phyloP scores from a whole-genome alignment of 2,888 invertebrate species.

The Aethes cnicana region DNA sequence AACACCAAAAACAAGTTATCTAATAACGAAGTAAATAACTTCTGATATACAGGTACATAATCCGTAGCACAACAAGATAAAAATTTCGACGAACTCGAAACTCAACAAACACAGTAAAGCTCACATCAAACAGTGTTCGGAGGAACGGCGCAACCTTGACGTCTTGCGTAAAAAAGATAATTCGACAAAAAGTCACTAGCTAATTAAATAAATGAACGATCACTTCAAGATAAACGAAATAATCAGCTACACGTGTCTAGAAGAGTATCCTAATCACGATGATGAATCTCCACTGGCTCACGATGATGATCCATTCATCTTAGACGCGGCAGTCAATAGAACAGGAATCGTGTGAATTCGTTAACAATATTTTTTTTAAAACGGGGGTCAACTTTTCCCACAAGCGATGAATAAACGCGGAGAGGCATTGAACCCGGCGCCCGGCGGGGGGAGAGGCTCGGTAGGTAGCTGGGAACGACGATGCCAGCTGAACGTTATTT shows the following conservation, averaged over 20 bases:
- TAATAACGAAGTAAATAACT: slow-evolving; percentile 58
- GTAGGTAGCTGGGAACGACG: slow-evolving; percentile 82
- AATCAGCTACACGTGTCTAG: slow-evolving; percentile 12
- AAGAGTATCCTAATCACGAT: slow-evolving; percentile 6
- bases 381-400: slow-evolving; percentile 82
- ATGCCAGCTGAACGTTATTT: slow-evolving; percentile 83
- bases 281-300: slow-evolving; percentile 16
- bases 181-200: slow-evolving; percentile 37
- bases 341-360: slow-evolving; percentile 77
- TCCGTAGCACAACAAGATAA: slow-evolving; percentile 70
- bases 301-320: slow-evolving; percentile 43
- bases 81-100: slow-evolving; percentile 70
- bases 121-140: slow-evolving; percentile 67
- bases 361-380: slow-evolving; percentile 78
- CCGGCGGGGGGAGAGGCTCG: slow-evolving; percentile 73
- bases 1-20: slow-evolving; percentile 53
- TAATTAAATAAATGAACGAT: slow-evolving; percentile 11
- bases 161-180: slow-evolving; percentile 53
- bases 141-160: slow-evolving; percentile 67
- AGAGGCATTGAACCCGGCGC: slow-evolving; percentile 82
- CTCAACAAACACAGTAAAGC: slow-evolving; percentile 73
- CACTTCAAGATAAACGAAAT: slow-evolving; percentile 9
- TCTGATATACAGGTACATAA: slow-evolving; percentile 62
- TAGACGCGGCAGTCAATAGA: slow-evolving; percentile 65
- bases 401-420: slow-evolving; percentile 81